Evolutionary conservation across 2,113 vertebrate genomes (phyloP), one percentile per base, ranked within the genome.

Genomic region (Petrocephalus microphthalmus): DNA sequence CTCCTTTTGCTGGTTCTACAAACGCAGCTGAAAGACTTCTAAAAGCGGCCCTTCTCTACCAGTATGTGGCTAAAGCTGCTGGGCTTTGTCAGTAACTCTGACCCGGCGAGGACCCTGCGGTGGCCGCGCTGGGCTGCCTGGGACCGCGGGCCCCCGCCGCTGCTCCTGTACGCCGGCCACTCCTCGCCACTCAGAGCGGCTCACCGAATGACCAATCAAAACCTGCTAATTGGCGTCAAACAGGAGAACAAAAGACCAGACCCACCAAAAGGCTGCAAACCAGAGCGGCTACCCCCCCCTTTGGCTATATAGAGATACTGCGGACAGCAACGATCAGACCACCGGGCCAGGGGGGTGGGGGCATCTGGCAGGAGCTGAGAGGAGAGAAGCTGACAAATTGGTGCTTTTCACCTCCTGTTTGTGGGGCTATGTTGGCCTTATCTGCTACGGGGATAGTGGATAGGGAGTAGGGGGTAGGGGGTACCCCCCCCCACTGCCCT

Each of bases 331-430:
- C 60, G 10, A 67, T n/a, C 60, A 11, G 8, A 29, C 60, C 60
- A 67, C n/a, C 29, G n/a, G n/a, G 60, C n/a, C 3, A 10, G 60
- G 60, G n/a, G 60, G 2, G 11, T 25, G 60, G 60, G 60, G n/a
- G n/a, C 11, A 8, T 64, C 25, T 52, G 17, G 13, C 20, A 88
- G 25, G 47, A 37, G 15, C 51, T 2, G n/a, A n/a, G n/a, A n/a
- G 87, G 71, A 89, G 42, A 88, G 67, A 33, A 20, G 37, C 29
- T 47, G 86, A 91, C 89, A 89, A 89, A 91, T 91, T 89, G 67
- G 45, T 85, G 54, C 7, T 64, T 82, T 81, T 84, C 57, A 54
- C 8, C 53, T 20, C 29, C 45, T 60, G 71, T 52, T 84, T 71
- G 54, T n/a, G 81, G 20, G 87, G 10, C 84, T 74, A 25, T 29